Evolutionary conservation across 2,797 vertebrate species (phyloP).

Genomic region (Acridotheres tristis): DNA sequence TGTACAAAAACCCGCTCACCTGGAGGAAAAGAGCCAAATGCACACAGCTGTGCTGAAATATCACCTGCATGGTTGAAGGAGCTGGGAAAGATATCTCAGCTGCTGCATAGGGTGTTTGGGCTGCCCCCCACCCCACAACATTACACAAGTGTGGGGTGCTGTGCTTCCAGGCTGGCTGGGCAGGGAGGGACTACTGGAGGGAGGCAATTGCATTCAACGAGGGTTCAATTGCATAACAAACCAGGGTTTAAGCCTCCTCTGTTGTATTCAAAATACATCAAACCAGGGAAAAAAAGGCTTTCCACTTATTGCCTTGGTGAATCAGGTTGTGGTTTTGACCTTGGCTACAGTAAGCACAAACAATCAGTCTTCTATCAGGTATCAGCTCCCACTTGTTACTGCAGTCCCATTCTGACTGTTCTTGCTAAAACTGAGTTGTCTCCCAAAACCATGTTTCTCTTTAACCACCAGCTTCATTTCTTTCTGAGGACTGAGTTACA

Average conservation of each 20-base stretch:
- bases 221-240: background rate
- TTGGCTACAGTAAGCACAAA: background rate
- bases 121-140: rapidly evolving
- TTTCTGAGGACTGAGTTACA: background rate
- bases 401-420: background rate
- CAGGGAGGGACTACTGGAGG: background rate
- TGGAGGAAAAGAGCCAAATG: background rate
- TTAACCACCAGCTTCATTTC: background rate
- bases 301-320: background rate
- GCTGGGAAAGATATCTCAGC: background rate
- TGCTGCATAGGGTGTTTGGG: background rate
- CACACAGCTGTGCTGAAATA: background rate
- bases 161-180: background rate
- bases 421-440: background rate
- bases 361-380: background rate
- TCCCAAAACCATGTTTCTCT: background rate
- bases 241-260: background rate
- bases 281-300: background rate
- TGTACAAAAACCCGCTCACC: background rate
- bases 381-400: background rate
- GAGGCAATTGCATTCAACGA: background rate
- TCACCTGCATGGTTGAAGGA: background rate
- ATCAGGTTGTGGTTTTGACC: background rate
- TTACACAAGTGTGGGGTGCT: background rate
- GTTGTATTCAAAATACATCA: background rate